phyloP scores from a whole-genome alignment of 1,140 invertebrate species.

The Drosophila fuyamai region DNA sequence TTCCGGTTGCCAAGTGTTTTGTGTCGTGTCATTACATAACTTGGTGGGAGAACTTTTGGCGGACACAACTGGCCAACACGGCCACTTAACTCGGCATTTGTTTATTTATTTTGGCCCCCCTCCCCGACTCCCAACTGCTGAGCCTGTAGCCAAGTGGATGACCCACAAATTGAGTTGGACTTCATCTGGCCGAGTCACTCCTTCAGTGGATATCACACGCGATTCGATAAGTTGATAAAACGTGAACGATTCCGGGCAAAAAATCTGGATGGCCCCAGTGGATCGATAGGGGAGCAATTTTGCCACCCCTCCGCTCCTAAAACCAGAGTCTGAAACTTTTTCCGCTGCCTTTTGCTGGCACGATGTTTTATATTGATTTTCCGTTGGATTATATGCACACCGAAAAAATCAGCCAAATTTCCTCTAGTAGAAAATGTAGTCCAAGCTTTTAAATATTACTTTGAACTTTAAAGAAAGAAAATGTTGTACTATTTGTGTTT shows the following conservation, averaged over 20 bases:
- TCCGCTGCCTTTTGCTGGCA: conserved; percentile 43
- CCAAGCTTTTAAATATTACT: no score
- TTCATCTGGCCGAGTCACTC: conserved; percentile 35
- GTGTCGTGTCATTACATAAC: conserved; percentile 69
- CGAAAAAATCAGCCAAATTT: background rate
- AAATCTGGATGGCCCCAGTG: conserved; percentile 27
- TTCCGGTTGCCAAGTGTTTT: conserved; percentile 58
- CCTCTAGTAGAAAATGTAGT: no score
- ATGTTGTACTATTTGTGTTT: no score
- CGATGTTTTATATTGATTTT: conserved; percentile 65
- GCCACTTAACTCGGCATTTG: conserved; percentile 23
- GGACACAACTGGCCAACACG: conserved; percentile 25
- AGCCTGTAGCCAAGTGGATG: conserved; percentile 20
- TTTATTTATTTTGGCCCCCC: conserved; percentile 25
- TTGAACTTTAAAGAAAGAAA: no score
- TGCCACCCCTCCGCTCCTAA: conserved; percentile 12
- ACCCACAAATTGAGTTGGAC: conserved; percentile 42
- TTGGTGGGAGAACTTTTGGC: conserved; percentile 29
- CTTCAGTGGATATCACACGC: conserved; percentile 28
- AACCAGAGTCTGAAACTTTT: conserved; percentile 39
- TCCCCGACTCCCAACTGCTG: background rate
- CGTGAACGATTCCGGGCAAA: conserved; percentile 26
- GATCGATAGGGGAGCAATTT: conserved; percentile 29
- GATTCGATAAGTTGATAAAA: conserved; percentile 44
- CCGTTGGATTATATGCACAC: conserved; percentile 11